These are phyloP conservation scores for Tricholaema leucomelas DNA, from an alignment of 2,113 vertebrate species.

Conservation along the genomic window DNA sequence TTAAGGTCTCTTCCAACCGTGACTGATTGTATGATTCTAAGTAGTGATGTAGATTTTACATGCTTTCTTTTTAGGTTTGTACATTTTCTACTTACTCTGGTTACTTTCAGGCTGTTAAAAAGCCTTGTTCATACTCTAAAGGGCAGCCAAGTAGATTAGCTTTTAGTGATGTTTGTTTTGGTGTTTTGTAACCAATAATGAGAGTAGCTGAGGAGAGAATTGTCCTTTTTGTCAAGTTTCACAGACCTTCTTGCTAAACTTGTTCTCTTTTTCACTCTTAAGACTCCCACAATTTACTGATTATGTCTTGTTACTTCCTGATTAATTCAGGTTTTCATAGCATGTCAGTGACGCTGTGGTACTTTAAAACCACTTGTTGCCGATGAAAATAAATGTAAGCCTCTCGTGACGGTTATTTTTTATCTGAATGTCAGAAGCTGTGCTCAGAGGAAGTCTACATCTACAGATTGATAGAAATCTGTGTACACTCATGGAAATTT, in stretches of 20 bases:
- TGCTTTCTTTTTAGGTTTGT: not conserved
- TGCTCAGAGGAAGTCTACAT: not conserved
- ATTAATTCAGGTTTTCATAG: constrained; percentile 15
- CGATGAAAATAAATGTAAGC: constrained; percentile 42
- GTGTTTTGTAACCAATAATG: not conserved
- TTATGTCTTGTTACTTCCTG: not conserved
- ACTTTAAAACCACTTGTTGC: constrained; percentile 26
- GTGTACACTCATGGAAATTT: constrained; percentile 8
- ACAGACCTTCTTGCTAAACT: not conserved
- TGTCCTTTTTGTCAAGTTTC: not conserved
- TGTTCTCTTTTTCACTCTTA: not conserved
- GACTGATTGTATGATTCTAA: not conserved
- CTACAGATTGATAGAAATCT: not conserved
- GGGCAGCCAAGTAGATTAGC: not conserved
- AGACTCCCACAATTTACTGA: not conserved
- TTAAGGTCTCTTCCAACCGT: too few relatives aligned
- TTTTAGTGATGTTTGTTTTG: not conserved
- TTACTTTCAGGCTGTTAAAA: not conserved
- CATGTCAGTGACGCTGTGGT: not conserved
- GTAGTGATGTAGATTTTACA: not conserved
- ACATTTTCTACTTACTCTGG: not conserved
- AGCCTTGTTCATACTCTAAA: not conserved
- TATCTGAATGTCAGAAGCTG: not conserved
- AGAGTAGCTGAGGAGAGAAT: not conserved
- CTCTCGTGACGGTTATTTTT: constrained; percentile 7